Base-by-base conservation (phyloP, 2,113 vertebrate genomes). In the Electrona antarctica region DNA sequence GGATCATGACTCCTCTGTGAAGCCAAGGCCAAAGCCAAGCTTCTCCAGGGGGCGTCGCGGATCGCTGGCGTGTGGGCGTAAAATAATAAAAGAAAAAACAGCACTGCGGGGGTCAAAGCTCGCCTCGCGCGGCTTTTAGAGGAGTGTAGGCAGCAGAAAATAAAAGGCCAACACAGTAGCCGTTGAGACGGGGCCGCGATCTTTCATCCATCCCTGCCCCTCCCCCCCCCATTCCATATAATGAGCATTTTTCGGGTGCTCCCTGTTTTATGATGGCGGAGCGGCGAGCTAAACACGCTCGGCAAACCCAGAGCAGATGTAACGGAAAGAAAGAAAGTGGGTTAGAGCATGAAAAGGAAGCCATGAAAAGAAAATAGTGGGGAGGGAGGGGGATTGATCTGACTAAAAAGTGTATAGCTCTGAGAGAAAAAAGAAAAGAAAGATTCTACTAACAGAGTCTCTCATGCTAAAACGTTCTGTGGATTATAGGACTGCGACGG, bases 71-170 rank as follows among this genome's bases (percentile, higher is more conserved):
- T 52, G 5, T 1, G 1, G 2, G 14, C 33, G 74, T n/a, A 77
- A 79, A 81, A 74, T 60, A 28, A 41, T 41, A 41, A 41, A 41
- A 41, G 21, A 41, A 4, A 41, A 41, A 41, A 51, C 59, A 0
- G 55, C 74, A 59, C 74, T 71, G 68, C 80, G 72, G 71, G 52
- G 83, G 73, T 86, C 80, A 74, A 65, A 60, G 67, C 63, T 70
- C 57, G 67, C 49, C 64, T 50, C 59, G 63, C 7, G 55, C 0
- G 12, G 4, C 2, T 70, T 57, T 80, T 69, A 80, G 68, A 67
- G 33, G 33, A 41, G 7, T 57, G n/a, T 54, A 3, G 8, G 52
- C 6, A 28, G 15, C 56, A 14, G 45, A 72, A 41, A 3, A 71
- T 64, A 54, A 77, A 67, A 66, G 61, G 59, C 56, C 8, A 12